Evolutionary conservation across 2,113 vertebrate species (phyloP), one percentile per base, ranked within the genome.

Genomic region (Dryoscopus gambensis): DNA sequence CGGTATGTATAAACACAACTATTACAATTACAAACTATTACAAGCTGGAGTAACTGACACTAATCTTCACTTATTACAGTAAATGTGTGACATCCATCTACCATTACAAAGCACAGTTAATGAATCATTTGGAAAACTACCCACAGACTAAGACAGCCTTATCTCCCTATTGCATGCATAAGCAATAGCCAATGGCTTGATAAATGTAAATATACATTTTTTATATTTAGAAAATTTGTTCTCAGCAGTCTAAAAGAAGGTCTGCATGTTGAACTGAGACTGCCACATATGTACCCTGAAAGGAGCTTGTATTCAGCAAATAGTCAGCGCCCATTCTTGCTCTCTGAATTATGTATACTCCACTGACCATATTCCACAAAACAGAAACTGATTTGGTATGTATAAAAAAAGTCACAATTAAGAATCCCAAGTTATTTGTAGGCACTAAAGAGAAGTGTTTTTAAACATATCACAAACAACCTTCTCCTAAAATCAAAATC

Each of bases 91-190:
- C 91, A 96, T 92, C 86, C 63, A 76, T 96, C 89, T 95, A 97
- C 83, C 85, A 95, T 89, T 91, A 95, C 69, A 94, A 97, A 97
- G 70, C 94, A 92, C 74, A 91, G 59, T 53, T 97, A 98, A 97
- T 94, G 86, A 97, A 93, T 97, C 95, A 96, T 91, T 94, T 92
- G 53, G 94, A 96, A 97, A 96, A 95, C 87, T 97, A 91, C 90
- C 84, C 89, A 95, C 79, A 91, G 81, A 94, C 84, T 94, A 96
- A 94, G 80, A 77, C 52, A 12, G 76, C 31, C 94, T 98, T 96
- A 97, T 89, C 87, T 97, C 92, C 76, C 94, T 90, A 95, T 3
- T 94, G 94, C 94, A 97, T 93, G 87, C 86, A 96, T 92, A 97
- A 98, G 82, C 60, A 98, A 97, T 78, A 97, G 96, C 91, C 97